A percentile compares a stretch with the other conserved stretches of the same genome.
Evolutionary conservation across 37 sponge, comb jelly and placozoan species (phyloP).

Genomic region (Halichondria panicea): DNA sequence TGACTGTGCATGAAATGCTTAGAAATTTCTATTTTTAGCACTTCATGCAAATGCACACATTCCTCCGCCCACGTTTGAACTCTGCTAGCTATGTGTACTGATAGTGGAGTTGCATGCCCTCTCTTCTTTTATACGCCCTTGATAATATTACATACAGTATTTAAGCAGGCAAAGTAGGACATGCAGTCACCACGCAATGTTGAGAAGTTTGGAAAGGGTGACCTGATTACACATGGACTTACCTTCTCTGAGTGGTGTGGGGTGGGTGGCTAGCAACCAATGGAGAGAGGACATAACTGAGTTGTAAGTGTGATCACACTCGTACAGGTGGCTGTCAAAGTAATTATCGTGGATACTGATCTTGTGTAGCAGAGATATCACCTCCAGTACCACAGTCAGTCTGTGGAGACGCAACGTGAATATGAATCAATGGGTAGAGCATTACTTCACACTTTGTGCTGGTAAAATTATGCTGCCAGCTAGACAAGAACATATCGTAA

Average conservation of each 20-base stretch:
- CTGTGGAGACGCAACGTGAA: neutral
- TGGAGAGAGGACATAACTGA: slow-evolving; percentile 17
- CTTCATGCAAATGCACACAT: no score
- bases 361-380: slow-evolving; percentile 20
- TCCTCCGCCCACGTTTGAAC: no score
- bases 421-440: neutral
- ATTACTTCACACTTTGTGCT: no score
- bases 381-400: slow-evolving; percentile 10
- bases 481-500: slow-evolving; percentile 8
- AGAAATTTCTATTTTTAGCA: no score
- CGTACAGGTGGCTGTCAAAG: slow-evolving; percentile 48
- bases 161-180: no score
- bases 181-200: neutral
- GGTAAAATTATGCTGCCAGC: no score
- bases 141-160: no score
- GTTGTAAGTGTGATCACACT: slow-evolving; percentile 31
- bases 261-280: slow-evolving; percentile 4
- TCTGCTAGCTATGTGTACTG: no score
- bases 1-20: no score
- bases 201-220: slow-evolving; percentile 2
- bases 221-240: slow-evolving; percentile 5
- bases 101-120: no score
- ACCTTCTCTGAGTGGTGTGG: no score
- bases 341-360: slow-evolving; percentile 36
- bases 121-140: no score